phyloP scores from a whole-genome alignment of 1,140 invertebrate species.

The Drosophila serrata region DNA sequence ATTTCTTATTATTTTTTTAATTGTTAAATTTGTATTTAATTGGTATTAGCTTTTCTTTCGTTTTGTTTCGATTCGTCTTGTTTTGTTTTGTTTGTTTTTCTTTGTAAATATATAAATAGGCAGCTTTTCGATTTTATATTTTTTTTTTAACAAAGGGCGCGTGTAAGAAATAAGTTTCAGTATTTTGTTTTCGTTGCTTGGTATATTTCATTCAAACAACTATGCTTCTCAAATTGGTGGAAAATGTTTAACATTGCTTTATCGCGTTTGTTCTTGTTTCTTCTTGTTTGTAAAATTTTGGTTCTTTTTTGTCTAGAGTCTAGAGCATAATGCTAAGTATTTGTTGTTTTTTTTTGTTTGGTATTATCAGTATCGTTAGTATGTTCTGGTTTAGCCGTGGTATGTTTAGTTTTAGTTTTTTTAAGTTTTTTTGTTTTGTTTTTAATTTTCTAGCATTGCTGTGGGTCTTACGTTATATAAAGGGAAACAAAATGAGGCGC shows the following conservation, averaged over 20 bases:
- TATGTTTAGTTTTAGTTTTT: slow-evolving; percentile 9
- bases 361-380: slow-evolving; percentile 28
- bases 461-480: slow-evolving; percentile 55
- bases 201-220: slow-evolving; percentile 28
- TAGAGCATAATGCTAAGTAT: slow-evolving; percentile 69
- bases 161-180: slow-evolving; percentile 53
- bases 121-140: slow-evolving; percentile 63
- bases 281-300: slow-evolving; percentile 70
- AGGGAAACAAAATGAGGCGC: slow-evolving; percentile 60
- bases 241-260: slow-evolving; percentile 70
- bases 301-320: slow-evolving; percentile 72
- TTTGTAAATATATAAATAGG: slow-evolving; percentile 75
- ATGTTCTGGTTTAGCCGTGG: slow-evolving; percentile 33
- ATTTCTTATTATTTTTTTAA: background rate
- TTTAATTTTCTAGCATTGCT: slow-evolving; percentile 36
- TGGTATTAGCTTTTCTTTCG: slow-evolving; percentile 24
- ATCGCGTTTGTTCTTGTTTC: slow-evolving; percentile 40
- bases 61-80: slow-evolving; percentile 22
- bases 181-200: slow-evolving; percentile 24
- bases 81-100: slow-evolving; percentile 41
- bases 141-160: slow-evolving; percentile 60
- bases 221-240: slow-evolving; percentile 70
- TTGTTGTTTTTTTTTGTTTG: slow-evolving; percentile 37
- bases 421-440: slow-evolving; percentile 21
- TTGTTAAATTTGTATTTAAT: slow-evolving; percentile 67